phyloP scores from a whole-genome alignment of 2,113 vertebrate genomes.

The Collichthys lucidus region DNA sequence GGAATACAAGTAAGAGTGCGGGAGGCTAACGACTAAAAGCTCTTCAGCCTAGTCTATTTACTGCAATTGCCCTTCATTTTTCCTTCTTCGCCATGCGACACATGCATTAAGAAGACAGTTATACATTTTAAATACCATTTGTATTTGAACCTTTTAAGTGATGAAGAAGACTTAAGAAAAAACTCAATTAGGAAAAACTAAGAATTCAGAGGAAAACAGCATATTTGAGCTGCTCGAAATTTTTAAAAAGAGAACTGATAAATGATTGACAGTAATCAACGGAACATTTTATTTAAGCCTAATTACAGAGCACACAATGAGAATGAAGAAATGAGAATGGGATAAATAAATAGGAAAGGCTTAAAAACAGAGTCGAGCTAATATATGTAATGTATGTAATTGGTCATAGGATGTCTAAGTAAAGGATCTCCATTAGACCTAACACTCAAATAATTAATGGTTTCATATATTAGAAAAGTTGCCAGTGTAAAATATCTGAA shows the following conservation, averaged over 20 bases:
- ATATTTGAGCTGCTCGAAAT: background rate
- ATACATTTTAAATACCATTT: constrained; percentile 31
- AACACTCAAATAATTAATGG: constrained; percentile 4
- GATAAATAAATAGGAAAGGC: constrained; percentile 4
- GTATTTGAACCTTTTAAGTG: background rate
- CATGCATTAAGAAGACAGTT: constrained; percentile 10
- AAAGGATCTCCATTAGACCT: constrained; percentile 18
- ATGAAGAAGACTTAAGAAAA: background rate
- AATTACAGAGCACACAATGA: constrained; percentile 27
- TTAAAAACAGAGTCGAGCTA: constrained; percentile 9
- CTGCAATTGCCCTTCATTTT: constrained; percentile 64
- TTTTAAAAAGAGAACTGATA: background rate
- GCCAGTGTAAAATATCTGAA: constrained; percentile 27
- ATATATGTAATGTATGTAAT: constrained; percentile 35
- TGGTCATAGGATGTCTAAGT: background rate
- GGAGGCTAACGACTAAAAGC: constrained; percentile 68
- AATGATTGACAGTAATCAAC: constrained; percentile 6
- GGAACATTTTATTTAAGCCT: constrained; percentile 5
- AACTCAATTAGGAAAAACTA: background rate
- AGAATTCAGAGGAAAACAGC: background rate
- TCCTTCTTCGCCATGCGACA: constrained; percentile 9
- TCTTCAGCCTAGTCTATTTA: constrained; percentile 75
- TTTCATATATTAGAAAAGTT: constrained; percentile 38
- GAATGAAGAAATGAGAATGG: background rate
- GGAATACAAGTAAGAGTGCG: constrained; percentile 75